Evolutionary conservation across 2,113 vertebrate species (phyloP).

Genomic region (Mus pahari): DNA sequence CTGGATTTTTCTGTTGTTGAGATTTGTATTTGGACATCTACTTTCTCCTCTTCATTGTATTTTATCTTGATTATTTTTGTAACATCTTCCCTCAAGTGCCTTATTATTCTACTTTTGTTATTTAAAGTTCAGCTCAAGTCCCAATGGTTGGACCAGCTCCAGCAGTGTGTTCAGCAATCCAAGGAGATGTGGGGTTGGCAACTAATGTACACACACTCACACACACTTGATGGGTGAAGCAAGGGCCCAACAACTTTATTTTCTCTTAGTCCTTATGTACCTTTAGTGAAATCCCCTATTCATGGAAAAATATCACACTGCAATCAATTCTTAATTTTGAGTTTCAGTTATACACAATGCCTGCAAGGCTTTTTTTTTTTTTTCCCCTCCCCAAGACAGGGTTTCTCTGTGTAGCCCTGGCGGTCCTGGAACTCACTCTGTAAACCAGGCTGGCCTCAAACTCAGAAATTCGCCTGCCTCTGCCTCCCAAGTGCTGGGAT

Average conservation of each 20-base stretch:
- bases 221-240: not conserved
- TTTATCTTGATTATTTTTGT: constrained; percentile 44
- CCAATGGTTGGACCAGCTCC: not conserved
- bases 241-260: not conserved
- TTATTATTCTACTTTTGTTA: not conserved
- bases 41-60: not conserved
- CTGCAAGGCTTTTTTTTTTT: not conserved
- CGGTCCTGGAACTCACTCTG: no score
- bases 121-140: not conserved
- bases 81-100: not conserved
- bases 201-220: not conserved
- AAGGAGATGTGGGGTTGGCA: not conserved
- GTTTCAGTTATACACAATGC: not conserved
- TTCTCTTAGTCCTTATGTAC: not conserved
- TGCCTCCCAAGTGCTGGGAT: no score
- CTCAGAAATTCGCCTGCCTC: no score
- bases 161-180: not conserved
- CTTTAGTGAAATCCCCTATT: not conserved
- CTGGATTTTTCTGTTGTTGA: not conserved
- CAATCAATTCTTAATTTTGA: not conserved
- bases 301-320: not conserved
- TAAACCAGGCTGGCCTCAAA: no score
- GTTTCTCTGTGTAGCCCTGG: no score
- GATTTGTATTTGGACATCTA: not conserved
- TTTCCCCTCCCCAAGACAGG: no score